Percentiles rank a stretch among this genome's conserved stretches.
Evolutionary conservation across 2,888 invertebrate genomes (phyloP).

Genomic region (Hanleya hanleyi): DNA sequence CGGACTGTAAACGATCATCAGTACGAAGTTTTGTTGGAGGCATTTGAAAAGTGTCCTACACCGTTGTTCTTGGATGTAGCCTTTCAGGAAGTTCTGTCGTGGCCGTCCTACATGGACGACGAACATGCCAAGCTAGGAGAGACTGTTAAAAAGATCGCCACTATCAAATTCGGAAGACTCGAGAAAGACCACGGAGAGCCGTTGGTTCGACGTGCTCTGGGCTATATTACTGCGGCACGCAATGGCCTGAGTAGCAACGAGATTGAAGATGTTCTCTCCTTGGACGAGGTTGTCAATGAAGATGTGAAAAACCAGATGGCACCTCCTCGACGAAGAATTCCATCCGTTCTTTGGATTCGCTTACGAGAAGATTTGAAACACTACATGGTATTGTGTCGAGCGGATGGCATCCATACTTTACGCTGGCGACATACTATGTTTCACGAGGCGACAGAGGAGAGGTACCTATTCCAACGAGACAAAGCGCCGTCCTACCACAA

Average conservation of each 20-base stretch:
- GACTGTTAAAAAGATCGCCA: slow-evolving; percentile 56
- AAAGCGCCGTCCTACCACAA: slow-evolving; percentile 71
- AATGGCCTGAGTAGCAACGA: slow-evolving; percentile 88
- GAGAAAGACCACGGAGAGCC: slow-evolving; percentile 67
- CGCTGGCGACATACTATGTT: slow-evolving; percentile 81
- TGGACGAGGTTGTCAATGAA: slow-evolving; percentile 68
- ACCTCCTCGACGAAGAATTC: slow-evolving; percentile 58
- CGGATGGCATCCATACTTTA: slow-evolving; percentile 71
- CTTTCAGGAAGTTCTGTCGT: slow-evolving; percentile 56
- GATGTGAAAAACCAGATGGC: slow-evolving; percentile 45
- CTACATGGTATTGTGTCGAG: slow-evolving; percentile 51
- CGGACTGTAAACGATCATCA: slow-evolving; percentile 76
- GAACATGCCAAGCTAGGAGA: slow-evolving; percentile 52
- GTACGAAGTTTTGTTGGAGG: slow-evolving; percentile 80
- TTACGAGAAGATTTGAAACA: slow-evolving; percentile 52
- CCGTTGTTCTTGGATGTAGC: slow-evolving; percentile 58
- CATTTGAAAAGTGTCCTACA: slow-evolving; percentile 66
- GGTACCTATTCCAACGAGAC: slow-evolving; percentile 76
- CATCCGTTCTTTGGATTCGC: slow-evolving; percentile 60
- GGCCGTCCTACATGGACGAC: slow-evolving; percentile 55
- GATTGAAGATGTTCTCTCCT: slow-evolving; percentile 78
- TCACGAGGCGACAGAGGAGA: slow-evolving; percentile 78
- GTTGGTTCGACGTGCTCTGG: slow-evolving; percentile 76
- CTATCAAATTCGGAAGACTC: slow-evolving; percentile 58
- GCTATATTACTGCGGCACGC: slow-evolving; percentile 83